Conservation (phyloP, 2,113 vertebrate species). For the Pyxicephalus adspersus region DNA sequence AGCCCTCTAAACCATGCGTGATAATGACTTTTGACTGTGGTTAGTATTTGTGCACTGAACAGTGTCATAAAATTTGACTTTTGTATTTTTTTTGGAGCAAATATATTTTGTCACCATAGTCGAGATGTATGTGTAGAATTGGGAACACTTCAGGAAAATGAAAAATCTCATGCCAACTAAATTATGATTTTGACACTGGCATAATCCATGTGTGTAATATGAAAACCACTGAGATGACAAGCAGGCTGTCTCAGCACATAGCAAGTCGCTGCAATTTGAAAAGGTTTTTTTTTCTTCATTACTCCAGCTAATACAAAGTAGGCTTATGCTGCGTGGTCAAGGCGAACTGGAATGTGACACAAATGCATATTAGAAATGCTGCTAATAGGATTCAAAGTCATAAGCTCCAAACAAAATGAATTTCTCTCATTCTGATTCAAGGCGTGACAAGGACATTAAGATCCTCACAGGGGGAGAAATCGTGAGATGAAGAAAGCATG, state of each 20-base stretch:
- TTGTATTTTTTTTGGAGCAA: constrained; percentile 13
- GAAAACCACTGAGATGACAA: constrained; percentile 54
- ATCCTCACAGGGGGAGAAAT: constrained; percentile 55
- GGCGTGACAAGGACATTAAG: constrained; percentile 47
- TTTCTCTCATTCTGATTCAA: constrained; percentile 57
- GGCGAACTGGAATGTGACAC: constrained; percentile 34
- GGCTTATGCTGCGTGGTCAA: neutral
- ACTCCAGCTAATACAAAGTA: constrained; percentile 48
- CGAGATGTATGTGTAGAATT: constrained; percentile 1
- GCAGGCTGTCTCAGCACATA: constrained; percentile 49
- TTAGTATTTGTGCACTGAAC: neutral
- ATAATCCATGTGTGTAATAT: constrained; percentile 57
- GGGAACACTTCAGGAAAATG: constrained; percentile 41
- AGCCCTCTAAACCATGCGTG: too few species aligned
- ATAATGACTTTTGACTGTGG: neutral
- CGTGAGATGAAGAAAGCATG: constrained; percentile 53
- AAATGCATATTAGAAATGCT: constrained; percentile 50
- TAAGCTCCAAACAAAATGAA: constrained; percentile 59
- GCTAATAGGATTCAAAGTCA: constrained; percentile 58
- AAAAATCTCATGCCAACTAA: constrained; percentile 41
- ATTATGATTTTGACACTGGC: constrained; percentile 51
- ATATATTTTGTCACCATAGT: constrained; percentile 10
- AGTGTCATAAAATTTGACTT: neutral
- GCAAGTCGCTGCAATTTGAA: constrained; percentile 51
- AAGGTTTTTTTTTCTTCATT: constrained; percentile 34